Conservation (phyloP, 2,888 invertebrate genomes). For the Sabatieria punctata region DNA sequence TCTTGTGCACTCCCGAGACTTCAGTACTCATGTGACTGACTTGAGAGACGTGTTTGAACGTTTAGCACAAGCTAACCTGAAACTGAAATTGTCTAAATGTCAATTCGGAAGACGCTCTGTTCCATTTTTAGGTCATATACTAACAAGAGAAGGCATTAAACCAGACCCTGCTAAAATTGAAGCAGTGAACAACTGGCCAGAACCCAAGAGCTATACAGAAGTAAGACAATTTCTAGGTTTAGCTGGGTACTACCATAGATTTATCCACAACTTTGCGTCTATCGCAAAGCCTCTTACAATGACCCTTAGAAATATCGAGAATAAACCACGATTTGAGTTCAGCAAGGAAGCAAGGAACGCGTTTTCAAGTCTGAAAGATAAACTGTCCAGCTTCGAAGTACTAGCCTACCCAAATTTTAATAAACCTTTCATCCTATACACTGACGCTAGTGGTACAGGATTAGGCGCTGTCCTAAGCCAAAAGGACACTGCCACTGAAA, state of each 20-base stretch:
- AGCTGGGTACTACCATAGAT: slow-evolving; percentile 11
- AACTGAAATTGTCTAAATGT: slow-evolving; percentile 16
- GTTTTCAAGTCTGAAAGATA: slow-evolving; percentile 1
- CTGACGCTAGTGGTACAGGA: slow-evolving; percentile 20
- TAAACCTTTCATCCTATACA: slow-evolving; percentile 16
- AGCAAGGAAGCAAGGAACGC: background rate
- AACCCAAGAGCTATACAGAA: slow-evolving; percentile 9
- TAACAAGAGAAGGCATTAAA: slow-evolving; percentile 2
- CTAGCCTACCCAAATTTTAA: slow-evolving; percentile 16
- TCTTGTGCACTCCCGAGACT: slow-evolving; percentile 12
- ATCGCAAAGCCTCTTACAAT: slow-evolving; percentile 8
- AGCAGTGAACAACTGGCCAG: slow-evolving; percentile 7
- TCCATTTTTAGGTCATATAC: slow-evolving; percentile 10
- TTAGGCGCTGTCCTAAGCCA: slow-evolving; percentile 22
- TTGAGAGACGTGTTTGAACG: slow-evolving; percentile 11
- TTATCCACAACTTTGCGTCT: slow-evolving; percentile 6
- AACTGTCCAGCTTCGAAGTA: slow-evolving; percentile 5
- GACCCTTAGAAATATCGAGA: background rate
- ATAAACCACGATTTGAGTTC: slow-evolving; percentile 7
- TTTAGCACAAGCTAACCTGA: slow-evolving; percentile 12
- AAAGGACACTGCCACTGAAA: slow-evolving; percentile 13
- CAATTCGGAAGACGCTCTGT: slow-evolving; percentile 11
- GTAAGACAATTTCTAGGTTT: slow-evolving; percentile 12
- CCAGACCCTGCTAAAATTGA: slow-evolving; percentile 1
- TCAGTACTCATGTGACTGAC: slow-evolving; percentile 12